Evolutionary conservation across 2,113 vertebrate genomes (phyloP), one percentile per base, ranked within the genome.

Genomic region (Microtus montanus): DNA sequence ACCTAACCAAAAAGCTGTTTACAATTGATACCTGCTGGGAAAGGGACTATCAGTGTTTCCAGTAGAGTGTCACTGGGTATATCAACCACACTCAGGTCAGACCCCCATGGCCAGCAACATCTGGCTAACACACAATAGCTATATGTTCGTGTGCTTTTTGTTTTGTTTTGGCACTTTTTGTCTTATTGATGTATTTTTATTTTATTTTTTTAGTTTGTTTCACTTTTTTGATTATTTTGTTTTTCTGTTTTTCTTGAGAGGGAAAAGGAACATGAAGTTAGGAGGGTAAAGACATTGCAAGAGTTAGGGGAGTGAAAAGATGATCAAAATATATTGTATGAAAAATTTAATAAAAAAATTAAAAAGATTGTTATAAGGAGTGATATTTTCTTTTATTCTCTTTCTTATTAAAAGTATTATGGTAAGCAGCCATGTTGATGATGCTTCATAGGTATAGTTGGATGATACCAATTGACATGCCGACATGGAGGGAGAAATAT

Each of bases 361-460:
- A 63, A 83, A 58, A 85, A 47, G 82, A 66, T 24, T 47, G 26
- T 66, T 2, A 66, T 22, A 7, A 64, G 7, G n/a, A 77, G n/a
- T 70, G 5, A 0, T 73, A n/a, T 80, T 90, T 92, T 88, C 4
- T 26, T 77, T 94, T 61, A 77, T 74, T 90, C 17, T 8, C 41
- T 64, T 84, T 49, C 15, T 41, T 66, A 78, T 71, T 15, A 38
- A 90, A 73, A 73, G 93, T 87, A 68, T 83, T 89, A 71, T 89
- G 11, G 66, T 90, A 80, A n/a, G n/a, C 14, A 63, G 24, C 13
- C 80, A 83, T 24, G n/a, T 28, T 63, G 54, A 63, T 63, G n/a
- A 61, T n/a, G 54, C 35, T 61, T 38, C 79, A 61, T 38, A 82
- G 35, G 7, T 61, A 41, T 61, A 61, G 79, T 13, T 38, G 35